Base-by-base conservation (phyloP, 2,888 invertebrate species). In the Xestia rhomboidea region DNA sequence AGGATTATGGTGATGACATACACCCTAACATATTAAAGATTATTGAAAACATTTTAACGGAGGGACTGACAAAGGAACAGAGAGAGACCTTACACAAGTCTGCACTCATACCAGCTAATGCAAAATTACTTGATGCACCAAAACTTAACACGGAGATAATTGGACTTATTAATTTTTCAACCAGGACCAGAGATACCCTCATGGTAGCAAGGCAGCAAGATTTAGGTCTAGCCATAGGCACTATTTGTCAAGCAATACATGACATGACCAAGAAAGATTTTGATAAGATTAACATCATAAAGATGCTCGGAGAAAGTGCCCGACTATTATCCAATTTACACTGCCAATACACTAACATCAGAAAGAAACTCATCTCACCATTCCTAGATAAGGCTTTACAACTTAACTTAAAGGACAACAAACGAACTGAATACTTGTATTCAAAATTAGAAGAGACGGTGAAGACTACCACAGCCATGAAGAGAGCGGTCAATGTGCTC, bases 181-280 rank as follows among this genome's bases (percentile, higher is more conserved):
- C 51, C n/a, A 54, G 54, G 13, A 54, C 24, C 54, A 54, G 54
- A 54, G 54, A 54, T 54, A 54, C n/a, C 54, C 54, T 54, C 54
- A 54, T 54, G 54, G 54, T 54, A 54, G 24, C 51, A n/a, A n/a
- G n/a, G n/a, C n/a, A n/a, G n/a, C n/a, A n/a, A n/a, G n/a, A n/a
- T n/a, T n/a, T n/a, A n/a, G n/a, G n/a, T 5, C n/a, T 54, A 54
- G 54, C 54, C 13, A 54, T 54, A 54, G 54, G 54, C 11, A 54
- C 54, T 54, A 54, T 54, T 54, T 54, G n/a, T 54, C 54, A 54
- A n/a, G 54, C n/a, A 54, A 54, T 54, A n/a, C 54, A 54, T 11
- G 54, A 54, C 21, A 54, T 54, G 54, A n/a, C 54, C n/a, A 54
- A 54, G 54, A 54, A 54, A n/a, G 54, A 54, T n/a, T 54, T 54